Conservation (phyloP, 2,888 invertebrate species). For the Drosophila borealis region DNA sequence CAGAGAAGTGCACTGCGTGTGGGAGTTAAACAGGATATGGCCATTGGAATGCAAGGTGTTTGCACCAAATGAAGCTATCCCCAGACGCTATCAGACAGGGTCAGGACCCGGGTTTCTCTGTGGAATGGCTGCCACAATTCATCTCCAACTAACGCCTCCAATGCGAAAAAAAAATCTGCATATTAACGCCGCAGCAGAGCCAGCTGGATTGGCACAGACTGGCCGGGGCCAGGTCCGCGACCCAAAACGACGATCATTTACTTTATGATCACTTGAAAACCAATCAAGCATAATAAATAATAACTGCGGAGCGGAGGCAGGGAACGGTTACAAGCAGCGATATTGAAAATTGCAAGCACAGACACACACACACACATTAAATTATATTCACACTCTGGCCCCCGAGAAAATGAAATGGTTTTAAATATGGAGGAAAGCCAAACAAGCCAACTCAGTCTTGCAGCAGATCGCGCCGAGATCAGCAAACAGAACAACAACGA, state of each 20-base stretch:
- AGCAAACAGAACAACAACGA: slow-evolving; percentile 65
- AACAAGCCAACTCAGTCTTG: slow-evolving; percentile 45
- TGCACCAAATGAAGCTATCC: slow-evolving; percentile 60
- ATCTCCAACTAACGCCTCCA: slow-evolving; percentile 70
- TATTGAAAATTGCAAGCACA: slow-evolving; percentile 82
- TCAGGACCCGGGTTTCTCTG: slow-evolving; percentile 46
- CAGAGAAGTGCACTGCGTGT: slow-evolving; percentile 37
- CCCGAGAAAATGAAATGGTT: slow-evolving; percentile 80
- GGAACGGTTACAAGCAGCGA: slow-evolving; percentile 62
- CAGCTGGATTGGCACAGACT: slow-evolving; percentile 53
- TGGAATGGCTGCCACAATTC: slow-evolving; percentile 40
- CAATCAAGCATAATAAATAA: slow-evolving; percentile 85
- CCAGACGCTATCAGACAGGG: slow-evolving; percentile 26
- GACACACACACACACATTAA: slow-evolving; percentile 76
- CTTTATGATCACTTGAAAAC: slow-evolving; percentile 84
- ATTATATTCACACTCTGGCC: slow-evolving; percentile 85
- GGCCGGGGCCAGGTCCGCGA: slow-evolving; percentile 49
- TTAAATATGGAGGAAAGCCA: slow-evolving; percentile 71
- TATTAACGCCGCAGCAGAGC: slow-evolving; percentile 69
- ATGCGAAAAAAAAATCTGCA: slow-evolving; percentile 67
- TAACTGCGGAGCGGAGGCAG: slow-evolving; percentile 55
- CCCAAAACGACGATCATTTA: slow-evolving; percentile 80
- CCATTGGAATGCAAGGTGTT: slow-evolving; percentile 45
- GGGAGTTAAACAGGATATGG: slow-evolving; percentile 70
- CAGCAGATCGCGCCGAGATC: slow-evolving; percentile 73